phyloP scores from a whole-genome alignment of 2,888 invertebrate genomes.

The Tetragonula carbonaria region DNA sequence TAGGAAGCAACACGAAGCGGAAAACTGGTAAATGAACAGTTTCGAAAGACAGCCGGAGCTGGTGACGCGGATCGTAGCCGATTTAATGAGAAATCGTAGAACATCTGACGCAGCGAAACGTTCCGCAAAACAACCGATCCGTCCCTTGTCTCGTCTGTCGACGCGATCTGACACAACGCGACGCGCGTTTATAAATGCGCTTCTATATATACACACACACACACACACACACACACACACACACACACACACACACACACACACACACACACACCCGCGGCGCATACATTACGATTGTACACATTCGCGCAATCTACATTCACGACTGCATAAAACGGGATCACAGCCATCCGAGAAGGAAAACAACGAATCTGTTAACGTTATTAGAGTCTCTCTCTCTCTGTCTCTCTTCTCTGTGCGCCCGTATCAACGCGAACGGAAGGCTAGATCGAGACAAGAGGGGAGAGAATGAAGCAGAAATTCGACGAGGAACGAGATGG shows the following conservation, averaged over 20 bases:
- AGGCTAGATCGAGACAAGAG: neutral
- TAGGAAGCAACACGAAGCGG: too few species aligned
- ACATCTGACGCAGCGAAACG: slow-evolving; percentile 31
- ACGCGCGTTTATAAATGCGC: slow-evolving; percentile 17
- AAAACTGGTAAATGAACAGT: neutral
- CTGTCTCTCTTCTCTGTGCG: slow-evolving; percentile 53
- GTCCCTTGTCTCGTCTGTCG: neutral
- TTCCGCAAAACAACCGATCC: slow-evolving; percentile 23
- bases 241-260: too few species aligned
- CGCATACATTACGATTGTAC: slow-evolving; percentile 23
- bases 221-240: neutral
- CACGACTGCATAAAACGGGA: slow-evolving; percentile 65
- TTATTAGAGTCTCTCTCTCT: slow-evolving; percentile 73
- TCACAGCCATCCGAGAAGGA: slow-evolving; percentile 65
- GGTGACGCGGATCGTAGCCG: neutral
- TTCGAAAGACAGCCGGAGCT: neutral
- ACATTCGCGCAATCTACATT: slow-evolving; percentile 51
- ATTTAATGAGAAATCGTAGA: slow-evolving; percentile 47
- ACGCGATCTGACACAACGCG: slow-evolving; percentile 7
- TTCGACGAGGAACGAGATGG: slow-evolving; percentile 28
- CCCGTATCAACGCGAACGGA: slow-evolving; percentile 9
- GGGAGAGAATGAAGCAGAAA: neutral
- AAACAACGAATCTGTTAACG: slow-evolving; percentile 71
- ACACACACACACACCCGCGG: neutral
- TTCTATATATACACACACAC: neutral